Conservation (phyloP, 2,797 vertebrate species). For the Protonibea diacanthus region DNA sequence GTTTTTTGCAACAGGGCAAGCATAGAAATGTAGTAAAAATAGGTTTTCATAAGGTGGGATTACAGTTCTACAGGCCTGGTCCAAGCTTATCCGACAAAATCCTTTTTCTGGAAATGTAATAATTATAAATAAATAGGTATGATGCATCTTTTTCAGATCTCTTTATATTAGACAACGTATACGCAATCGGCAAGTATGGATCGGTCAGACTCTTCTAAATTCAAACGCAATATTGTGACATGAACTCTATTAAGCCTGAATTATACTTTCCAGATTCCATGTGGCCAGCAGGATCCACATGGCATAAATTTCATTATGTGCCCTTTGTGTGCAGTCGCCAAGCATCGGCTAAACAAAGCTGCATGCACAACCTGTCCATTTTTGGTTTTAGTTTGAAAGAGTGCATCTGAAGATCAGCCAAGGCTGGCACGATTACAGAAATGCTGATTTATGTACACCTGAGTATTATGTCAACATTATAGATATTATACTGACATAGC, state of each 20-base stretch:
- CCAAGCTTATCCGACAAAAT: not conserved
- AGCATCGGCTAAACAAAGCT: not conserved
- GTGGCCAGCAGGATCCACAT: too few species aligned
- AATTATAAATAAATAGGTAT: too few species aligned
- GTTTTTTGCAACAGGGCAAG: not conserved
- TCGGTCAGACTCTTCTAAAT: not conserved
- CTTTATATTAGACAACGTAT: too few species aligned
- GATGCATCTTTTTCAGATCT: too few species aligned
- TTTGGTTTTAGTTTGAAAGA: not conserved
- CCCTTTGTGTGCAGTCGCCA: not conserved
- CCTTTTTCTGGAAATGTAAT: too few species aligned
- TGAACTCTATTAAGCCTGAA: not conserved
- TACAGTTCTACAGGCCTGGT: not conserved
- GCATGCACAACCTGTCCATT: not conserved
- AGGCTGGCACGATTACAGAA: not conserved
- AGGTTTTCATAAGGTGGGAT: not conserved
- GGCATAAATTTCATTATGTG: not conserved
- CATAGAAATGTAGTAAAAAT: not conserved
- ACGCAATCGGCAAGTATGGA: too few species aligned
- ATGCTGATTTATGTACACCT: not conserved
- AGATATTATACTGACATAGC: too few species aligned
- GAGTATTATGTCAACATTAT: not conserved
- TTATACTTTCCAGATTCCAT: not conserved
- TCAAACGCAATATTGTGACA: not conserved
- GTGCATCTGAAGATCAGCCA: not conserved